Conservation (phyloP, 2,888 invertebrate species). For the Eubasilissa splendida region DNA sequence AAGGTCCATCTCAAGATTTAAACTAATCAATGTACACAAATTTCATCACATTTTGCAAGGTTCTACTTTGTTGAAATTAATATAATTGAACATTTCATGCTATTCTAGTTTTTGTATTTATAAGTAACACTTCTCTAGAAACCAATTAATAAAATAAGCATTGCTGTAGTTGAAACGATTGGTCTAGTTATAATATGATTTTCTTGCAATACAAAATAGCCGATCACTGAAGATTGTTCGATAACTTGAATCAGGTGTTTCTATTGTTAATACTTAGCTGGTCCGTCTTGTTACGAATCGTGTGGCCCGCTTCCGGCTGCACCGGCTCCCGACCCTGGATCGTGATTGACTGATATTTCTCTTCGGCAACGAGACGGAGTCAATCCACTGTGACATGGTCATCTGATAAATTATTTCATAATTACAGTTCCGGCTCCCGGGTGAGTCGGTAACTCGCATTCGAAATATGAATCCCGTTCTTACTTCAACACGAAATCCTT, state of each 20-base stretch:
- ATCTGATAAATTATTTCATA: slow-evolving; percentile 33
- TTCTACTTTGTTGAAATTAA: no score
- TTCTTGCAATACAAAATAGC: no score
- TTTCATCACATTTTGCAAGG: no score
- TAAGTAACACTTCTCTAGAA: no score
- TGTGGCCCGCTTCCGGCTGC: slow-evolving; percentile 22
- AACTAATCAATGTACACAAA: no score
- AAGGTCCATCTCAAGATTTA: no score
- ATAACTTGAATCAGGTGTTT: neutral
- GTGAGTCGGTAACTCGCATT: slow-evolving; percentile 27
- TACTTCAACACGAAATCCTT: slow-evolving; percentile 32
- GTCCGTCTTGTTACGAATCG: neutral
- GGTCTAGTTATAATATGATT: no score
- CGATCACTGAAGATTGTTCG: no score
- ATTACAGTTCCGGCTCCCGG: slow-evolving; percentile 15
- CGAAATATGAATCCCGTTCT: slow-evolving; percentile 29
- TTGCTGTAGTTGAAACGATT: no score
- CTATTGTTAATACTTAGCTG: neutral
- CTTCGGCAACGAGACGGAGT: slow-evolving; percentile 7
- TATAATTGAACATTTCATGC: no score
- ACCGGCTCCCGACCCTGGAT: slow-evolving; percentile 23
- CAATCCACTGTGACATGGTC: slow-evolving; percentile 29
- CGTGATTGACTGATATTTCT: slow-evolving; percentile 33
- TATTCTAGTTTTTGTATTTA: no score
- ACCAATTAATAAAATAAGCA: no score